Evolutionary conservation across 2,113 vertebrate genomes (phyloP).

Genomic region (Istiophorus platypterus): DNA sequence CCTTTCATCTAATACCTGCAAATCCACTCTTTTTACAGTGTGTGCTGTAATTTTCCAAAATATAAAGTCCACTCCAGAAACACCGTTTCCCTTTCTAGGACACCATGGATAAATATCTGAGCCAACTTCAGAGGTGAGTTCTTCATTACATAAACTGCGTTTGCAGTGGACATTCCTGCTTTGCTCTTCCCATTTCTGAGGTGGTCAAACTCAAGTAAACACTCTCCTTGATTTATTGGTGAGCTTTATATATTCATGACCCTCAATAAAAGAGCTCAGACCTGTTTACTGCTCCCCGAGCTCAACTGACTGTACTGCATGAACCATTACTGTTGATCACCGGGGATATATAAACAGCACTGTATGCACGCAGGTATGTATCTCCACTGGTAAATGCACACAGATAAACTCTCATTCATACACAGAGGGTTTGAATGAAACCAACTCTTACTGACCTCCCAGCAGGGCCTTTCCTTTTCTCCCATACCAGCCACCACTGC

Average conservation of each 20-base stretch:
- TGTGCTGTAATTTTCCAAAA: neutral
- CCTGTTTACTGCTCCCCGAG: neutral
- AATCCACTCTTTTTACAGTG: neutral
- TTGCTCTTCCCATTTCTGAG: neutral
- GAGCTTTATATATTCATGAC: neutral
- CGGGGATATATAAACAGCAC: neutral
- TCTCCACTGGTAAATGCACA: neutral
- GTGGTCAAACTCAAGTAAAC: too few relatives aligned
- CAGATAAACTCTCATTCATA: conserved; percentile 9
- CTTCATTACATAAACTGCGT: neutral
- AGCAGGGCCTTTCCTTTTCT: conserved; percentile 19
- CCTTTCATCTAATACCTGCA: neutral
- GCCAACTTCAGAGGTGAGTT: neutral
- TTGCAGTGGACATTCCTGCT: neutral
- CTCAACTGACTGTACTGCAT: neutral
- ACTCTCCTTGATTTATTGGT: neutral
- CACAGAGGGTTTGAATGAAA: conserved; percentile 6
- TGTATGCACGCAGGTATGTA: neutral
- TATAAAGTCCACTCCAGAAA: neutral
- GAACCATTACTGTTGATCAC: neutral
- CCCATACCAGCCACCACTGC: conserved; percentile 2
- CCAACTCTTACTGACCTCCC: conserved; percentile 44
- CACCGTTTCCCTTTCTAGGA: neutral
- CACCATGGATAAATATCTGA: neutral
- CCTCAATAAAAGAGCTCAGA: neutral